A percentile compares a stretch with the other conserved stretches of the same genome.
Conservation (phyloP, 2,888 invertebrate genomes). For the Volucella inflata region DNA sequence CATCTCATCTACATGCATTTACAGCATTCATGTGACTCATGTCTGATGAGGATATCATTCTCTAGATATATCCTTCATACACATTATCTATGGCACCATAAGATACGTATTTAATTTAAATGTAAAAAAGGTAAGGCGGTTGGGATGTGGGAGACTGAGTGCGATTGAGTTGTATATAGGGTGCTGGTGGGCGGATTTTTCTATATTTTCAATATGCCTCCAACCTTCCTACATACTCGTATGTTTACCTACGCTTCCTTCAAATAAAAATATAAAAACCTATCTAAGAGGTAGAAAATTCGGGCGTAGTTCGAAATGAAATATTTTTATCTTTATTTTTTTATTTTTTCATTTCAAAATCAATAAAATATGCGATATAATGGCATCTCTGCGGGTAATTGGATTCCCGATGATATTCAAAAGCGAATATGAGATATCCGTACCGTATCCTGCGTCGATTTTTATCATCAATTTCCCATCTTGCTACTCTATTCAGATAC, state of each 20-base stretch:
- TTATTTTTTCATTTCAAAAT: constrained; percentile 31
- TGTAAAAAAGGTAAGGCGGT: constrained; percentile 19
- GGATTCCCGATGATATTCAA: constrained; percentile 54
- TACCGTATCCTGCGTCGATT: constrained; percentile 34
- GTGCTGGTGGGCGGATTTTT: too few relatives aligned
- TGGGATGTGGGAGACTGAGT: too few relatives aligned
- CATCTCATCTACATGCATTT: too few relatives aligned
- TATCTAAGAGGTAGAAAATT: too few relatives aligned
- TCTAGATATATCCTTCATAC: constrained; percentile 2
- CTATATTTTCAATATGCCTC: too few relatives aligned
- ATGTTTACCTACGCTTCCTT: too few relatives aligned
- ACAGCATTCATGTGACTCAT: too few relatives aligned
- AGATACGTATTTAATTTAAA: constrained; percentile 58
- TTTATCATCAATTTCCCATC: constrained; percentile 66
- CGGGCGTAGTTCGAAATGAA: too few relatives aligned
- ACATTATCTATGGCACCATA: constrained; percentile 34
- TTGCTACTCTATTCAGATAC: neutral
- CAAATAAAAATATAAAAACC: too few relatives aligned
- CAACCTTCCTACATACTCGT: too few relatives aligned
- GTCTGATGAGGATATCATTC: constrained; percentile 1
- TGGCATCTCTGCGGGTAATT: constrained; percentile 58
- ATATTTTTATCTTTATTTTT: neutral
- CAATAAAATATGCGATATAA: constrained; percentile 63
- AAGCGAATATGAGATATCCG: constrained; percentile 21
- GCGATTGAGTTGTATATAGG: too few relatives aligned